Conservation (phyloP, 2,113 vertebrate genomes). For the Pogonocichla stellata region DNA sequence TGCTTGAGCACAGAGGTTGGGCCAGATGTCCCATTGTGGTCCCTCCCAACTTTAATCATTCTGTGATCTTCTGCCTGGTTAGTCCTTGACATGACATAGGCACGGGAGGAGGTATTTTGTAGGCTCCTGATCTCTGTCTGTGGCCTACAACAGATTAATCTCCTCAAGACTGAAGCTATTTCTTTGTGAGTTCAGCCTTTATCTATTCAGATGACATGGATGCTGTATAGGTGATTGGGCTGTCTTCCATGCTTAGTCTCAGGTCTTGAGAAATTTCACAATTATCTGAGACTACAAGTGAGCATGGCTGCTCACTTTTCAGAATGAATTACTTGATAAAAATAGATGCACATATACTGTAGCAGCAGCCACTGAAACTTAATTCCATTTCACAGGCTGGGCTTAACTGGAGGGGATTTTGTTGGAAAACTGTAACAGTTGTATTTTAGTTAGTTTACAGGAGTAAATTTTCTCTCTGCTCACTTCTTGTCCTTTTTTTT, state of each 20-base stretch:
- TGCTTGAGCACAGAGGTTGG: neutral
- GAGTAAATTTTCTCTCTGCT: neutral
- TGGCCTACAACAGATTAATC: neutral
- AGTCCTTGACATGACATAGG: neutral
- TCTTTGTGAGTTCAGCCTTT: neutral
- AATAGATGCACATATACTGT: neutral
- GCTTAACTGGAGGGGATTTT: neutral
- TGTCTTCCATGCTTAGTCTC: neutral
- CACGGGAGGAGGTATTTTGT: neutral
- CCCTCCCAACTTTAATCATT: neutral
- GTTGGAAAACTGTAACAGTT: neutral
- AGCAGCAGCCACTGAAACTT: neutral
- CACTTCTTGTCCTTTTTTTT: neutral
- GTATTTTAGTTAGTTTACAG: neutral
- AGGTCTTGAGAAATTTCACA: neutral
- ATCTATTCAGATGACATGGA: accelerated
- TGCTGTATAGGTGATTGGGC: accelerated
- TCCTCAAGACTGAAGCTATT: neutral
- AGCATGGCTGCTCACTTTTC: neutral
- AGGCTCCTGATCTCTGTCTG: neutral
- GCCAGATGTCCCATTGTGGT: neutral
- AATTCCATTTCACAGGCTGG: neutral
- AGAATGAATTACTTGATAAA: neutral
- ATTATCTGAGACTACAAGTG: neutral
- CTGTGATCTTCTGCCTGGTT: neutral